Conservation (phyloP, 2,113 vertebrate genomes). For the Guaruba guarouba region DNA sequence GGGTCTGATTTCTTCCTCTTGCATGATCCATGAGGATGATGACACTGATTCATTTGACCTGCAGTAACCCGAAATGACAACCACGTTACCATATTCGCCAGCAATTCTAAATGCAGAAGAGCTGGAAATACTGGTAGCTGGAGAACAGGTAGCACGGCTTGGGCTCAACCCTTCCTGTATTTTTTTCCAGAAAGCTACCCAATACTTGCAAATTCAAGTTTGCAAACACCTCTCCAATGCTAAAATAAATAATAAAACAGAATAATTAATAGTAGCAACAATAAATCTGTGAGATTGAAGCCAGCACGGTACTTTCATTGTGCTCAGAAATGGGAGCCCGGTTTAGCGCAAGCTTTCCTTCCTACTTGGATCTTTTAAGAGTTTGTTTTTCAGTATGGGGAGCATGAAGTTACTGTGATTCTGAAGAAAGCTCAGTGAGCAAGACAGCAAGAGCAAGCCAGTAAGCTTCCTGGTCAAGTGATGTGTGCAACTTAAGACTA, state of each 20-base stretch:
- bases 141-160: neutral
- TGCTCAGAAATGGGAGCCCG: neutral
- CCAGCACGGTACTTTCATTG: neutral
- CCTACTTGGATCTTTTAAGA: neutral
- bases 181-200: neutral
- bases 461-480: neutral
- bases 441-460: neutral
- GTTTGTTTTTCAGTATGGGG: neutral
- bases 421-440: neutral
- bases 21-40: neutral
- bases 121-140: conserved; percentile 26
- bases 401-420: neutral
- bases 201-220: neutral
- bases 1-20: neutral
- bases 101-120: neutral
- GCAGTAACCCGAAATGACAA: neutral
- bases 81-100: neutral
- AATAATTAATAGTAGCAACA: neutral
- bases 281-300: neutral
- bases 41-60: neutral
- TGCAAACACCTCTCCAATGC: neutral
- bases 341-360: neutral
- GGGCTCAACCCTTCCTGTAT: neutral
- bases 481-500: neutral
- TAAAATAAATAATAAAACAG: neutral